Evolutionary conservation across 2,113 vertebrate species (phyloP), one percentile per base, ranked within the genome.

Genomic region (Sapayoa aenigma): DNA sequence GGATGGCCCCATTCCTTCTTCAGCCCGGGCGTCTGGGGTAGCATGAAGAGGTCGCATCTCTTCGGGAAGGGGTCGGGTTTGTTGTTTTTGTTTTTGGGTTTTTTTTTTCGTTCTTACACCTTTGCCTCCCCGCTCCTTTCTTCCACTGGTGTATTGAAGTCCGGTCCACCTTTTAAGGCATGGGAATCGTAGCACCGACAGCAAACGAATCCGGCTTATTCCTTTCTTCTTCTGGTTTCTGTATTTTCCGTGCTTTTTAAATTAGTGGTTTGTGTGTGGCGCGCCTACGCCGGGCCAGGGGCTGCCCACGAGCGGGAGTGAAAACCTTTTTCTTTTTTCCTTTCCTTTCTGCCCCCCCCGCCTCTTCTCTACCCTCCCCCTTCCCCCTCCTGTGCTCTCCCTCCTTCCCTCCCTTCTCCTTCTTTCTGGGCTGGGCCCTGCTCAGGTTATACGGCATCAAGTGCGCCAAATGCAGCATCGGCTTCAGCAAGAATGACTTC

Each of bases 401-500:
- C 88, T 66, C 50, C 73, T 59, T 63, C 49, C 89, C 31, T 66
- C 35, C 69, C 63, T 84, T 80, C n/a, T 37, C 25, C 47, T 85
- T 75, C 53, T 81, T 46, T 50, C 84, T 77, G 81, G 88, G 83
- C 59, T 75, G 80, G 44, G 78, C 71, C 79, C 93, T 71, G 78
- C 82, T 76, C 96, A 99, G 99, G 98, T 98, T 99, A 96, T 99
- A 99, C 92, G 99, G 99, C 91, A 99, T 99, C 96, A 99, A 99
- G 97, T 99, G 99, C 97, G 99, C 99, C 71, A 99, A 99, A 97
- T 99, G 99, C 98, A 99, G 99, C 98, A 99, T 99, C 96, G 99
- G 99, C 93, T 99, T 99, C 98, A 99, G 99, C 97, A 99, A 99
- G 98, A 99, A 99, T 79, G 99, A 99, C 98, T 99, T 99, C 94